Percentiles rank a stretch among this genome's conserved stretches.
Conservation (phyloP, 2,113 vertebrate genomes). For the Zapornia atra region DNA sequence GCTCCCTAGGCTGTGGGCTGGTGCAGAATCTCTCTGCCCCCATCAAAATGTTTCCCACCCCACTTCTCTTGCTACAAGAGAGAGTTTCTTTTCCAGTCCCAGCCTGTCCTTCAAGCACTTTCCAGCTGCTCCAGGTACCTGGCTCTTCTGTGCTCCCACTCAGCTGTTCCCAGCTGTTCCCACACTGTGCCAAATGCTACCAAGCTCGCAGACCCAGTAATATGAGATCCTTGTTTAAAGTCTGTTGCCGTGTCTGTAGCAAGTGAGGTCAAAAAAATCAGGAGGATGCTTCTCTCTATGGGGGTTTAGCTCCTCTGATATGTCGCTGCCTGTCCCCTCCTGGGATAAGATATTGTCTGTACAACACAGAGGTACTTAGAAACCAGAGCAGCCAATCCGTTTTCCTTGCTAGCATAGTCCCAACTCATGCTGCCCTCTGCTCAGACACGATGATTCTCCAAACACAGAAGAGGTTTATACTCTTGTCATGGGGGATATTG, state of each 20-base stretch:
- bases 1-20: not conserved
- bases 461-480: not conserved
- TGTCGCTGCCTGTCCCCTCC: not conserved
- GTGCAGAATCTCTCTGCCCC: not conserved
- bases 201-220: rapidly evolving
- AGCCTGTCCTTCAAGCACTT: not conserved
- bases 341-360: not conserved
- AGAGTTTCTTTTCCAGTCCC: not conserved
- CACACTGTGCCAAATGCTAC: not conserved
- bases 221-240: not conserved
- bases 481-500: not conserved
- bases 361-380: not conserved
- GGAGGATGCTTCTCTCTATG: rapidly evolving
- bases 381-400: not conserved
- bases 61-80: not conserved
- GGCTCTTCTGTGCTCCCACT: not conserved
- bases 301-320: not conserved
- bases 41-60: rapidly evolving
- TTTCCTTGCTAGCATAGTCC: not conserved
- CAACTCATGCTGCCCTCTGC: not conserved
- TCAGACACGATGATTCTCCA: not conserved
- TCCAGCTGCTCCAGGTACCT: not conserved
- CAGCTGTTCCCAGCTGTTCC: not conserved
- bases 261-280: not conserved
- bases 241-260: not conserved